These are phyloP conservation scores for Anoplius nigerrimus DNA, from an alignment of 2,888 invertebrate species.

Conservation along the genomic window DNA sequence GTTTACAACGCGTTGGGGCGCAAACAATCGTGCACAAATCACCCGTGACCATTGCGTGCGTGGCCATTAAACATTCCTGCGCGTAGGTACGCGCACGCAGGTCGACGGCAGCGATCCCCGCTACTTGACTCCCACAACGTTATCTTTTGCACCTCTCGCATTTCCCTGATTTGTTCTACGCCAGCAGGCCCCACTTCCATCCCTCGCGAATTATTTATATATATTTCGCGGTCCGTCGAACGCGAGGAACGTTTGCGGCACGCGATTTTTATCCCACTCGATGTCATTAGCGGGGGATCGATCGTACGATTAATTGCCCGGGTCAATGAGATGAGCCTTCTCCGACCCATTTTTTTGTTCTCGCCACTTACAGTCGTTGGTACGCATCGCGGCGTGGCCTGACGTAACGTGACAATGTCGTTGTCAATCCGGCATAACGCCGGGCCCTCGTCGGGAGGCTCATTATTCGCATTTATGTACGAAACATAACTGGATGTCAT, in stretches of 20 bases:
- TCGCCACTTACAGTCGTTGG: too few relatives aligned
- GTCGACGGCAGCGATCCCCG: constrained; percentile 1
- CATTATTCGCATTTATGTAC: too few relatives aligned
- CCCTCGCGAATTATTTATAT: too few relatives aligned
- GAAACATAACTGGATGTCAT: too few relatives aligned
- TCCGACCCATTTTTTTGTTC: too few relatives aligned
- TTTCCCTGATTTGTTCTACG: constrained; percentile 8
- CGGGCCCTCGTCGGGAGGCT: too few relatives aligned
- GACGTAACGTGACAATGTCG: too few relatives aligned
- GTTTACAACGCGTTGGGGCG: constrained; percentile 26
- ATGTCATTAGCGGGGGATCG: not conserved
- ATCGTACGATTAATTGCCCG: too few relatives aligned
- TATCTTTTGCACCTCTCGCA: constrained; percentile 41
- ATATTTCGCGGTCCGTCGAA: not conserved
- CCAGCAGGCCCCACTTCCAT: not conserved
- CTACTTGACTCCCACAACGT: constrained; percentile 15
- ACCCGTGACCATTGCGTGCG: constrained; percentile 48
- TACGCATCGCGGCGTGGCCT: too few relatives aligned
- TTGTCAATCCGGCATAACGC: too few relatives aligned
- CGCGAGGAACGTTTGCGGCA: constrained; percentile 16
- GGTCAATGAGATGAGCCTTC: too few relatives aligned
- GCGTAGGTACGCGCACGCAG: constrained; percentile 21
- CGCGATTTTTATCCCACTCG: not conserved
- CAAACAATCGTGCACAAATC: constrained; percentile 63
- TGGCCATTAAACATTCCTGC: constrained; percentile 50